These are phyloP conservation scores for Brachypodius melanocephalos DNA, from an alignment of 2,113 vertebrate genomes.

Conservation along the genomic window DNA sequence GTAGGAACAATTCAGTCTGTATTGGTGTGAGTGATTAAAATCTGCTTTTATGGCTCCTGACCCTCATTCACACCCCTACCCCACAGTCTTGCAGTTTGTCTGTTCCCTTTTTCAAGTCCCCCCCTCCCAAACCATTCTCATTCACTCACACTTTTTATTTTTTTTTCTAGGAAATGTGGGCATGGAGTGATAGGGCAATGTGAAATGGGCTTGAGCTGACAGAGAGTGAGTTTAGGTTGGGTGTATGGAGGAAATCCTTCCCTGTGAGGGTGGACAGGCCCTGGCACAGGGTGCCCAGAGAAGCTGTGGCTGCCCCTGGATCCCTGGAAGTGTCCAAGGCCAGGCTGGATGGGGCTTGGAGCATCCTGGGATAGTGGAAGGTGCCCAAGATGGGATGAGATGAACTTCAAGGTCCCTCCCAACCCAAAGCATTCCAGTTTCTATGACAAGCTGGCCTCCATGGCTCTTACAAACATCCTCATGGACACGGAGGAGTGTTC, in stretches of 20 bases:
- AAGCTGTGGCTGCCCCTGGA: not conserved
- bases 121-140: not conserved
- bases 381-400: fast-evolving
- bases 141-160: fast-evolving
- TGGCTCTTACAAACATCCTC: not conserved
- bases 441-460: not conserved
- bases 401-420: not conserved
- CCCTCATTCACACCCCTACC: not conserved
- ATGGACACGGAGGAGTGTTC: fast-evolving
- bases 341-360: fast-evolving
- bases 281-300: not conserved
- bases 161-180: not conserved
- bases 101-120: not conserved
- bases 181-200: not conserved
- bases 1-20: not conserved
- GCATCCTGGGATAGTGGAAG: fast-evolving
- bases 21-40: not conserved
- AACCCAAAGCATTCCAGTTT: not conserved
- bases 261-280: fast-evolving
- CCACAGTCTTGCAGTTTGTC: not conserved
- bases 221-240: not conserved
- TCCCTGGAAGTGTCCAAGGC: fast-evolving
- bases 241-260: fast-evolving
- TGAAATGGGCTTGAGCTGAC: not conserved
- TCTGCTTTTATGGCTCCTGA: fast-evolving